Percentiles rank a stretch among this genome's conserved stretches.
phyloP scores from a whole-genome alignment of 2,113 vertebrate genomes.

The Epinephelus moara region DNA sequence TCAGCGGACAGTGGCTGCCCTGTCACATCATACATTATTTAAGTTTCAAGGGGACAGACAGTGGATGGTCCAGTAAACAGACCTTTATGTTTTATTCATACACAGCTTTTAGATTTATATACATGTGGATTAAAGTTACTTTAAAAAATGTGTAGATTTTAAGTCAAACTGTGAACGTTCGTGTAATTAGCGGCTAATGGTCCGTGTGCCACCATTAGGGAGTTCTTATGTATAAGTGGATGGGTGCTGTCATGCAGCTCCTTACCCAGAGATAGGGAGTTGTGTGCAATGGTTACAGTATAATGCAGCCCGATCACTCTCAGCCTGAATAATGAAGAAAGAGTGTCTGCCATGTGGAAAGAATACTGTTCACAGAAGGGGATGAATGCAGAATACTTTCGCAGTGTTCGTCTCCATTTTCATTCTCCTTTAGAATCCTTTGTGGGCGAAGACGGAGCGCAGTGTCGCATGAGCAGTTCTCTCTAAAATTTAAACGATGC shows the following conservation, averaged over 20 bases:
- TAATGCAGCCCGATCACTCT: constrained; percentile 44
- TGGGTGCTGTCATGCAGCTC: constrained; percentile 24
- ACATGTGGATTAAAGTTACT: neutral
- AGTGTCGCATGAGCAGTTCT: constrained; percentile 34
- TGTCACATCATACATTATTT: constrained; percentile 26
- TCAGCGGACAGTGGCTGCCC: neutral
- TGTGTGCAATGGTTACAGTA: constrained; percentile 24
- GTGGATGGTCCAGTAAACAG: neutral
- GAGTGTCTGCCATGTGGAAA: constrained; percentile 53
- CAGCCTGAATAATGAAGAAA: constrained; percentile 68
- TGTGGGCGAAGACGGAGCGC: constrained; percentile 33
- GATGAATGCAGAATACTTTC: constrained; percentile 49
- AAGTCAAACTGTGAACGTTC: constrained; percentile 24
- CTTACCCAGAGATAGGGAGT: constrained; percentile 20
- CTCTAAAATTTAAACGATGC: constrained; percentile 38
- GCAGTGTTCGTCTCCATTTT: constrained; percentile 43
- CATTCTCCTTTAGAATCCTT: constrained; percentile 34
- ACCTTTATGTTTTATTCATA: neutral
- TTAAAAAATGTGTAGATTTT: constrained; percentile 32
- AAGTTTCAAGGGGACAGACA: constrained; percentile 2
- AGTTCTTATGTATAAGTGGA: constrained; percentile 13
- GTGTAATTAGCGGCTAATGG: constrained; percentile 52
- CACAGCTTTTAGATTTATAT: neutral
- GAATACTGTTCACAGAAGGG: constrained; percentile 42
- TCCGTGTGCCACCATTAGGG: constrained; percentile 37